Evolutionary conservation across 2,113 vertebrate genomes (phyloP), one percentile per base, ranked within the genome.

Genomic region (Tachysurus fulvidraco): DNA sequence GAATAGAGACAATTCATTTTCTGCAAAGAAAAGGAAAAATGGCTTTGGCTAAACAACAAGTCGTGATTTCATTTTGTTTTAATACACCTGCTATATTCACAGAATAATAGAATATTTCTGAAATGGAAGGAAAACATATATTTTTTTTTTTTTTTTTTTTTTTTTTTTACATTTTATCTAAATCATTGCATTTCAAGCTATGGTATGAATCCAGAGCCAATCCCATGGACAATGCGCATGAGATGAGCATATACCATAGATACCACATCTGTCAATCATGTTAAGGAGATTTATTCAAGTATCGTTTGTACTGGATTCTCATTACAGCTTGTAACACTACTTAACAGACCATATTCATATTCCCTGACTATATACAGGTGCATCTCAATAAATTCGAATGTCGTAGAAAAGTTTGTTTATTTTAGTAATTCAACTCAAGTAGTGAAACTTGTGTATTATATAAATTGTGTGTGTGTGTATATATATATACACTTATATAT

Each of bases 61-160:
- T 76, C 73, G 50, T 50, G 44, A 76, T 50, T 25, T 76, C 10
- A 76, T 76, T 76, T 25, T n/a, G 23, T 76, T 76, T 50, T 76
- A 25, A 74, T 46, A 46, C 30, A 46, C 41, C 71, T 74, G 71
- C 2, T 25, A 74, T 3, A 12, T 74, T 44, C 3, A 25, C 8
- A 50, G 46, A 50, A 50, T 50, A 50, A 50, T 50, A 50, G 46
- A 50, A 50, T 50, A 50, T 50, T 50, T 50, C 2, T 74, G 30
- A 14, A 69, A 36, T 41, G 41, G 36, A 73, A 73, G 23, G 21
- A 73, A 25, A 76, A 5, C 19, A 71, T 1, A 74, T 46, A 44
- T 19, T 46, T 14, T 71, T 71, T 12, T 65, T 64, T 62, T 65
- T 28, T 7, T 4, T 65, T 2, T 12, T 13, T 3, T 11, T n/a